phyloP scores from a whole-genome alignment of 2,888 invertebrate species.

The Scaptomyza parva region DNA sequence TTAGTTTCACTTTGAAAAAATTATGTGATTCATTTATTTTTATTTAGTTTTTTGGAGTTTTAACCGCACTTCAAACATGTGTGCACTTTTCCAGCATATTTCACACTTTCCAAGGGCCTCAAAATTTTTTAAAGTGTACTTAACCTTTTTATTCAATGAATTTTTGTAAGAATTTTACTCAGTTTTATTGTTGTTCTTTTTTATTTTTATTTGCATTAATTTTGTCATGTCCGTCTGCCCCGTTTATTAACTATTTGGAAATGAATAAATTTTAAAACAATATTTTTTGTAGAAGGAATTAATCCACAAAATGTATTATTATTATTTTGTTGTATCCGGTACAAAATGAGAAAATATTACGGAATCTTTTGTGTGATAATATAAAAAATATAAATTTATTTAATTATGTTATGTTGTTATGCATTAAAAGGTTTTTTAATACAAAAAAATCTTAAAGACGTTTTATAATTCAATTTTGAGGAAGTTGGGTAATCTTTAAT shows the following conservation, averaged over 20 bases:
- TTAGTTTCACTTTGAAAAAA: slow-evolving; percentile 19
- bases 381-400: not conserved
- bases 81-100: slow-evolving; percentile 13
- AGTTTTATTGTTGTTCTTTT: not conserved
- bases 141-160: not conserved
- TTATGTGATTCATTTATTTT: slow-evolving; percentile 59
- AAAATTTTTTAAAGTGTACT: not conserved
- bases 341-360: not conserved
- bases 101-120: slow-evolving; percentile 23
- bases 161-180: no score
- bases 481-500: slow-evolving; percentile 12
- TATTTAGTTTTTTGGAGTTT: not conserved
- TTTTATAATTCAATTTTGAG: not conserved
- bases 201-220: no score
- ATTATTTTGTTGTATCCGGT: no score
- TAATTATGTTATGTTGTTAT: no score
- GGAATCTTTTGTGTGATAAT: not conserved
- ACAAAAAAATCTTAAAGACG: not conserved
- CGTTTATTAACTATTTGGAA: no score
- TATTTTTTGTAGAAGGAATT: no score
- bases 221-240: no score
- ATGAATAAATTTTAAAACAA: no score
- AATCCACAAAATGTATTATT: no score
- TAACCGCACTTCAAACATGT: not conserved
- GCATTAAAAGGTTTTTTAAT: not conserved